phyloP scores from a whole-genome alignment of 2,888 invertebrate genomes.

The Ecdyonurus torrentis region DNA sequence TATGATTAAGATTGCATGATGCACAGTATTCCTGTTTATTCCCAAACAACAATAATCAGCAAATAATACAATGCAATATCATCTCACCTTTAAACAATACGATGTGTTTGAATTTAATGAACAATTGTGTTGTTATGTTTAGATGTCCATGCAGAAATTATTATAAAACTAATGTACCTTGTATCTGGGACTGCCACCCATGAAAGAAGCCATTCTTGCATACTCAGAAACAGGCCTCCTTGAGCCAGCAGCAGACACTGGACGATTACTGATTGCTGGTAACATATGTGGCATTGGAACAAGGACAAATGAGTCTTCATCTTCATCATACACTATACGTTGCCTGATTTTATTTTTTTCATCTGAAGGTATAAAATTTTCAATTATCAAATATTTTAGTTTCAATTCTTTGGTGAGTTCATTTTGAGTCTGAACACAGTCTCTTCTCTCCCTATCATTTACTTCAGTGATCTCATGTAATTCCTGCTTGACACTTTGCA shows the following conservation, averaged over 20 bases:
- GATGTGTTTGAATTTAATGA: neutral
- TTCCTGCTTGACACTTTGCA: slow-evolving; percentile 57
- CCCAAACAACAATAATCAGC: neutral
- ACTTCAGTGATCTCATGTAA: slow-evolving; percentile 43
- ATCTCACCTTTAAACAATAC: too few relatives aligned
- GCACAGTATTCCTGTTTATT: neutral
- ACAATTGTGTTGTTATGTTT: too few relatives aligned
- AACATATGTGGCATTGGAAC: slow-evolving; percentile 16
- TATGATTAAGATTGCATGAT: too few relatives aligned
- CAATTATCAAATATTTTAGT: slow-evolving; percentile 71
- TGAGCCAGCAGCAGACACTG: slow-evolving; percentile 42
- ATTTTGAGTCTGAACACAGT: neutral
- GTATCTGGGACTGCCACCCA: slow-evolving; percentile 30
- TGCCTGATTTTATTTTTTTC: slow-evolving; percentile 57
- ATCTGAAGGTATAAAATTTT: slow-evolving; percentile 76
- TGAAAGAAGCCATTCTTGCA: slow-evolving; percentile 33
- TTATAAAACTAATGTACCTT: slow-evolving; percentile 14
- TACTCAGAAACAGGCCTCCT: slow-evolving; percentile 39
- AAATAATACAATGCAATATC: neutral
- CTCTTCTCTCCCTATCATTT: slow-evolving; percentile 1
- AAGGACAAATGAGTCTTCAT: slow-evolving; percentile 57
- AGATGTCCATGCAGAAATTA: too few relatives aligned
- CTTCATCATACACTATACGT: slow-evolving; percentile 62
- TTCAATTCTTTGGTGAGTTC: slow-evolving; percentile 53
- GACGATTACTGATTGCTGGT: slow-evolving; percentile 31